A percentile compares a stretch with the other conserved stretches of the same genome.
Conservation (phyloP, 2,797 vertebrate genomes). For the Falco concolor region DNA sequence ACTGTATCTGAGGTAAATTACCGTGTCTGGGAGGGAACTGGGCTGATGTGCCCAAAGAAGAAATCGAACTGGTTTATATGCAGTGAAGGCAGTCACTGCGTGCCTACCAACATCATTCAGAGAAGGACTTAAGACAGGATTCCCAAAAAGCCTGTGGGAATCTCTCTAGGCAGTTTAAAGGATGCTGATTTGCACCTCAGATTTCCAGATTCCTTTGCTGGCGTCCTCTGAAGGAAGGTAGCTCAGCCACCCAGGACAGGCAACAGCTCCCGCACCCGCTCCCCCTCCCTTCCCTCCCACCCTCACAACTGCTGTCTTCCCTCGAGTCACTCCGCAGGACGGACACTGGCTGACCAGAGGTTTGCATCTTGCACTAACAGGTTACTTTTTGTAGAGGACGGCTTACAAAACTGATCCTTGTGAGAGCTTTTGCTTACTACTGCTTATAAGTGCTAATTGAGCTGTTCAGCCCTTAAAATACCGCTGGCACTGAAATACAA, state of each 20-base stretch:
- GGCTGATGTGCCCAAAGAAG: neutral
- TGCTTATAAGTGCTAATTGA: neutral
- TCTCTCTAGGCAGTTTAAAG: neutral
- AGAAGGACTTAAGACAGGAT: neutral
- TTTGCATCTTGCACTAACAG: neutral
- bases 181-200: neutral
- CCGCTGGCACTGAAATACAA: neutral
- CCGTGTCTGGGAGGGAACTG: neutral
- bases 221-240: neutral
- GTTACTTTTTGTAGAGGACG: neutral
- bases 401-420: neutral
- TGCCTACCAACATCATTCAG: neutral
- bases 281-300: neutral
- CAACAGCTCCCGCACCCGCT: neutral
- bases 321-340: neutral
- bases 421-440: neutral
- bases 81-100: neutral
- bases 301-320: neutral
- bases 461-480: neutral
- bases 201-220: neutral
- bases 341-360: neutral
- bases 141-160: neutral
- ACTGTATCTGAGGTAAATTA: neutral
- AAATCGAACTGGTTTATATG: neutral
- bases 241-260: neutral